Percentiles rank a stretch among this genome's conserved stretches.
Evolutionary conservation across 2,113 vertebrate genomes (phyloP).

Genomic region (Benitochromis conjunctus): DNA sequence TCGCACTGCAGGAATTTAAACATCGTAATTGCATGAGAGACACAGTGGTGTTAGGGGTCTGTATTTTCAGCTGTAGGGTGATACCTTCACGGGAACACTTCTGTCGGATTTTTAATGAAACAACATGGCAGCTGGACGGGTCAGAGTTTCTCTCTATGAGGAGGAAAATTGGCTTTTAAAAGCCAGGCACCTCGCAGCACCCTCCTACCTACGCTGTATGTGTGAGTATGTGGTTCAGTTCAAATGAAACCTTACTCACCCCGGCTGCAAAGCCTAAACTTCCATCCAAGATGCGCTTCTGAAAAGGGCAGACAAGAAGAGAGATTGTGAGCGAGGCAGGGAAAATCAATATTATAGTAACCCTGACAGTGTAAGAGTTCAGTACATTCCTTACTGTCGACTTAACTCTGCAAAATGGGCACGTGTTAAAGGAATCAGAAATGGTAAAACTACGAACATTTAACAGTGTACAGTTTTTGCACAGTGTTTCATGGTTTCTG

Average conservation of each 20-base stretch:
- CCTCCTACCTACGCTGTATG: not conserved
- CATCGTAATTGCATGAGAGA: not conserved
- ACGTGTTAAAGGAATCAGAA: not conserved
- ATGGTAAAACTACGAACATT: not conserved
- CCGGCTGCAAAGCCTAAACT: slow-evolving; percentile 96
- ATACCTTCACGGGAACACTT: not conserved
- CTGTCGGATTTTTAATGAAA: not conserved
- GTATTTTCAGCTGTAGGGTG: not conserved
- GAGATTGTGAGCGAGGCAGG: not conserved
- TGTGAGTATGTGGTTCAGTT: not conserved
- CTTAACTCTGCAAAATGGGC: not conserved
- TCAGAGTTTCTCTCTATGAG: not conserved
- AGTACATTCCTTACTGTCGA: not conserved
- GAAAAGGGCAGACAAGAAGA: slow-evolving; percentile 37
- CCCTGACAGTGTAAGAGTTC: not conserved
- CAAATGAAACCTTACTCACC: slow-evolving; percentile 80
- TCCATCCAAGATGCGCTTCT: slow-evolving; percentile 92
- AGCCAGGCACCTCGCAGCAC: not conserved
- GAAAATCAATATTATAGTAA: not conserved
- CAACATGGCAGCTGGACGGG: not conserved
- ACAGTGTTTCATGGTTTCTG: not conserved
- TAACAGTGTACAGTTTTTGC: not conserved
- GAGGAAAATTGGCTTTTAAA: not conserved
- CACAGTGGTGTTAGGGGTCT: not conserved
- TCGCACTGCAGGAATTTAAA: not conserved